Evolutionary conservation across 2,113 vertebrate species (phyloP), one percentile per base, ranked within the genome.

Genomic region (Ramphastos sulfuratus): DNA sequence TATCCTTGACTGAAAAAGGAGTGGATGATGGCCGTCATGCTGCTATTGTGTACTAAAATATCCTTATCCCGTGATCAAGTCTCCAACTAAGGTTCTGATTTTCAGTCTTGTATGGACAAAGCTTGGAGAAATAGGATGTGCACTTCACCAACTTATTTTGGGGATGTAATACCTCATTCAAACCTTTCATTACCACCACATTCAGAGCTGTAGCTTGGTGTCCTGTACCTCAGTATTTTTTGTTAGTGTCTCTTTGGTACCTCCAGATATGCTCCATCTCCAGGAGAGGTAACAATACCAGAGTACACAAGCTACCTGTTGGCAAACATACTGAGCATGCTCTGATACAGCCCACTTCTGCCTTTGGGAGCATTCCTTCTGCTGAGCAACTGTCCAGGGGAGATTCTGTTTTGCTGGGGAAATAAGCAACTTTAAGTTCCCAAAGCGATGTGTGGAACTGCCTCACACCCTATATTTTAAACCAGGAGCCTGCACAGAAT

Each of bases 1-100:
- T 77, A 85, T 73, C 30, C 44, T 77, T 80, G n/a, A 60, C 89
- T 89, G 90, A 89, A 94, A 93, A 92, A 91, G 58, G 60, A 94
- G 39, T 79, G 82, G 72, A 37, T 91, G 76, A 48, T 71, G 64
- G 64, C 75, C 9, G 12, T 81, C 0, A 0, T 52, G 56, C 64
- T 77, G 63, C 82, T 84, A 14, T 82, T 87, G 67, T 77, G 33
- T 80, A 50, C 75, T 83, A 87, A 95, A 87, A 89, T 95, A 93
- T 63, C 89, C 55, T 87, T 76, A 73, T 87, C 78, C 28, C 4
- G 4, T 48, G 64, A 82, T 91, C 70, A 37, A 4, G 4, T 73
- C 74, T 72, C 25, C 73, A 78, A 87, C 74, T 85, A 30, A 69
- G 48, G 39, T 78, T 90, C 58, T 61, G 39, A 65, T 92, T 93